phyloP scores from a whole-genome alignment of 2,888 invertebrate species.

The Charanyca ferruginea region DNA sequence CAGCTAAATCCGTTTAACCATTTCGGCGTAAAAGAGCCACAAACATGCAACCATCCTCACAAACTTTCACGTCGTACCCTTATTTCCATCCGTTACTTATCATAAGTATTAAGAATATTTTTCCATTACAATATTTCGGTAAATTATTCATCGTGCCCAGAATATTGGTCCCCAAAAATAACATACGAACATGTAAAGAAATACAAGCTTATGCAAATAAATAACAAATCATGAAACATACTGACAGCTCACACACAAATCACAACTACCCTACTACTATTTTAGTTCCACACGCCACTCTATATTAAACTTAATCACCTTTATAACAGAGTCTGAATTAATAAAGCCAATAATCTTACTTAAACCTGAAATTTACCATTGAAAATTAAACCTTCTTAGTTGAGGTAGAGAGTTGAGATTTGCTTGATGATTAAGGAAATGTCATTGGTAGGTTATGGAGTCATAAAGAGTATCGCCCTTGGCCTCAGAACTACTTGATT shows the following conservation, averaged over 20 bases:
- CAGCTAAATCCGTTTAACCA: too few species aligned
- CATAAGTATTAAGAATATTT: neutral
- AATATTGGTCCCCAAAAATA: neutral
- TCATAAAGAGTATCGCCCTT: slow-evolving; percentile 65
- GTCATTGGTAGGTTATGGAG: slow-evolving; percentile 64
- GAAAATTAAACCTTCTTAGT: neutral
- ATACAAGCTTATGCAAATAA: slow-evolving; percentile 29
- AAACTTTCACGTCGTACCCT: neutral
- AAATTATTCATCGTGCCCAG: slow-evolving; percentile 2
- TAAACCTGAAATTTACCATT: neutral
- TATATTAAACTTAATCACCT: slow-evolving; percentile 36
- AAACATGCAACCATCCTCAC: too few species aligned
- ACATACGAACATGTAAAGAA: slow-evolving; percentile 13
- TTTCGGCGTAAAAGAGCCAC: too few species aligned
- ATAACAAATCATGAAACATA: slow-evolving; percentile 37
- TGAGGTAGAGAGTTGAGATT: slow-evolving; percentile 13
- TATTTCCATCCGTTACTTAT: neutral
- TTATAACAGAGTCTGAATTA: slow-evolving; percentile 50
- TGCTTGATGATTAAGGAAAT: neutral
- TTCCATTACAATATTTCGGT: neutral
- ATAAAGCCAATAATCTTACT: slow-evolving; percentile 17
- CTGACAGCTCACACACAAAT: slow-evolving; percentile 48
- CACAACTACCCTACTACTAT: slow-evolving; percentile 31
- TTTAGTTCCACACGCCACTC: slow-evolving; percentile 16
- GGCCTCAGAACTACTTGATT: slow-evolving; percentile 65